A percentile compares a stretch with the other conserved stretches of the same genome.
phyloP scores from a whole-genome alignment of 2,113 vertebrate species.

The Nyctereutes procyonoides region DNA sequence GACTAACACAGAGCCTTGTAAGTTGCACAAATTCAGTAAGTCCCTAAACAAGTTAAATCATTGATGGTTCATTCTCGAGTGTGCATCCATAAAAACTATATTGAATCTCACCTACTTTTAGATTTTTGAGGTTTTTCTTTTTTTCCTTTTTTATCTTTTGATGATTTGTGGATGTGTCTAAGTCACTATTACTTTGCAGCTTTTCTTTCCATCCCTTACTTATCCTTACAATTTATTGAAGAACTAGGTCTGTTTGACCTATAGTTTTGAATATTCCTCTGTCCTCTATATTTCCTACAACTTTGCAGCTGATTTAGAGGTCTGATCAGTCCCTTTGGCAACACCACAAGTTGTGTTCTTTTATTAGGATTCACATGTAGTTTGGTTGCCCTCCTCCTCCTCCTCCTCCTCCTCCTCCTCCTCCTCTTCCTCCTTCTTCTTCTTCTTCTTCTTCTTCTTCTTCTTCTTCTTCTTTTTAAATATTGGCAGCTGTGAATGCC shows the following conservation, averaged over 20 bases:
- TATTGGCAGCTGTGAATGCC: not conserved
- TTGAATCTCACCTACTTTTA: not conserved
- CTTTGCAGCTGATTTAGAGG: not conserved
- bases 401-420: too few relatives aligned
- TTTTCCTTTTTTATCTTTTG: not conserved
- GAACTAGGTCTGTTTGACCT: not conserved
- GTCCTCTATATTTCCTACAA: not conserved
- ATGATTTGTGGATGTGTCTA: not conserved
- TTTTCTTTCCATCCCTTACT: not conserved
- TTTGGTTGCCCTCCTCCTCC: not conserved
- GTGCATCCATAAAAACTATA: not conserved
- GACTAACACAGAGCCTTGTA: not conserved
- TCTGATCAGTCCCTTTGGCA: not conserved
- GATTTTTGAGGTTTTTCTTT: not conserved
- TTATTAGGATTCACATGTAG: not conserved
- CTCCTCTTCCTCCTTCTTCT: not conserved
- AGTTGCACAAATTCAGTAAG: not conserved
- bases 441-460: not conserved
- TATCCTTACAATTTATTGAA: not conserved
- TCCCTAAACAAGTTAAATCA: not conserved
- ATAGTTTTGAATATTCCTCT: not conserved
- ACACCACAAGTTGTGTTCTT: not conserved
- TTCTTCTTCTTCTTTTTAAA: not conserved
- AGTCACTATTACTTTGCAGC: not conserved
- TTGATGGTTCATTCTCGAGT: not conserved